phyloP scores from a whole-genome alignment of 2,888 invertebrate species.

The Galerucella nymphaeae region DNA sequence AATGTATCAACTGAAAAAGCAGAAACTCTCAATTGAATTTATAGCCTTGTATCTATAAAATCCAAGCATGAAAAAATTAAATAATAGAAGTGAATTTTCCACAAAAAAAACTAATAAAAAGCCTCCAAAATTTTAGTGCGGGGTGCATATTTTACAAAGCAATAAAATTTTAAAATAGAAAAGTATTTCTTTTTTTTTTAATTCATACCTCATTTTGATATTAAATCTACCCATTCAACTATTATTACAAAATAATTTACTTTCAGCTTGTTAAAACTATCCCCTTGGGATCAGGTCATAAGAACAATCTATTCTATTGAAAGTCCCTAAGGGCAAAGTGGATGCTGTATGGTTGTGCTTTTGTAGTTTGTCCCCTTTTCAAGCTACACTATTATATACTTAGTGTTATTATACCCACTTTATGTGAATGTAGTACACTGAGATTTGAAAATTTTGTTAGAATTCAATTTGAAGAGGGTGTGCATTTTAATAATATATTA shows the following conservation, averaged over 20 bases:
- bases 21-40: no score
- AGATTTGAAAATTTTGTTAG: conserved; percentile 36
- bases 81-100: no score
- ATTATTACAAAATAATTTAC: conserved; percentile 37
- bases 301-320: conserved; percentile 50
- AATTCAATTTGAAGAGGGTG: conserved; percentile 38
- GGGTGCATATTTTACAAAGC: not conserved
- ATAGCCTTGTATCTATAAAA: no score
- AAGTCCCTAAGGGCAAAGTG: conserved; percentile 44
- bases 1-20: no score
- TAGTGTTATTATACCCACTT: conserved; percentile 32
- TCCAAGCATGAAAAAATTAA: no score
- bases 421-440: conserved; percentile 23
- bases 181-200: not conserved
- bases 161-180: not conserved
- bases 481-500: conserved; percentile 33
- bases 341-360: conserved; percentile 37
- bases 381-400: conserved; percentile 30
- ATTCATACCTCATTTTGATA: not conserved
- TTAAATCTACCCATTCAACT: conserved; percentile 19
- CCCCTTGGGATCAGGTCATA: conserved; percentile 43
- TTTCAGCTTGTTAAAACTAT: conserved; percentile 31
- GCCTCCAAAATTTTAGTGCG: not conserved
- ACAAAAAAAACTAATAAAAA: no score
- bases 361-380: conserved; percentile 35